Conservation (phyloP, 1,140 invertebrate species). For the Sinonovacula constricta region DNA sequence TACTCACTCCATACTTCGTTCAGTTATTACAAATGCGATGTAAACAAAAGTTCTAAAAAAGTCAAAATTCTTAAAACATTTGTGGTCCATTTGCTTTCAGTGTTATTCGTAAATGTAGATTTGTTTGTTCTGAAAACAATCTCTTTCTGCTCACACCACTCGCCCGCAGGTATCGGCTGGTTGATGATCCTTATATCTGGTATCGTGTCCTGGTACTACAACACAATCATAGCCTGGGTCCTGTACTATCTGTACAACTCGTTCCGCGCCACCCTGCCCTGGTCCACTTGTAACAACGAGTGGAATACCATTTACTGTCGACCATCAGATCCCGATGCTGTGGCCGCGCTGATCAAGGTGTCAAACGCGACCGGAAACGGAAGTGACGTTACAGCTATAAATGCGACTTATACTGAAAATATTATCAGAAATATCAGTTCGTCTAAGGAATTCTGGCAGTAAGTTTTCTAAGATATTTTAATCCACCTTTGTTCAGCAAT, state of each 20-base stretch:
- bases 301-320: constrained; percentile 87
- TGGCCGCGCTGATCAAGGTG: not conserved
- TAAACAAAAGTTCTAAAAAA: too few species aligned
- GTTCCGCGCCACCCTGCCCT: constrained; percentile 84
- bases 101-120: too few species aligned
- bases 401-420: too few species aligned
- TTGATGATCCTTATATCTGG: constrained; percentile 59
- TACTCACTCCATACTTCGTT: too few species aligned
- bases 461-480: constrained; percentile 14
- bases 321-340: constrained; percentile 10
- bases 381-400: not conserved
- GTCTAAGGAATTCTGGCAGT: constrained; percentile 53
- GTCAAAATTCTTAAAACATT: too few species aligned
- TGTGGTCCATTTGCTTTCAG: too few species aligned
- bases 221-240: constrained; percentile 91
- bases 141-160: too few species aligned
- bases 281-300: constrained; percentile 92
- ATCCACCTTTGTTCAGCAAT: not conserved
- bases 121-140: too few species aligned
- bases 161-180: constrained; percentile 60
- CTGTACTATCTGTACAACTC: constrained; percentile 89
- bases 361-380: not conserved
- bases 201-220: constrained; percentile 46
- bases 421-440: constrained; percentile 29
- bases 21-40: too few species aligned